These are phyloP conservation scores for Metacarcinus magister DNA, from an alignment of 2,888 invertebrate species.

Conservation along the genomic window DNA sequence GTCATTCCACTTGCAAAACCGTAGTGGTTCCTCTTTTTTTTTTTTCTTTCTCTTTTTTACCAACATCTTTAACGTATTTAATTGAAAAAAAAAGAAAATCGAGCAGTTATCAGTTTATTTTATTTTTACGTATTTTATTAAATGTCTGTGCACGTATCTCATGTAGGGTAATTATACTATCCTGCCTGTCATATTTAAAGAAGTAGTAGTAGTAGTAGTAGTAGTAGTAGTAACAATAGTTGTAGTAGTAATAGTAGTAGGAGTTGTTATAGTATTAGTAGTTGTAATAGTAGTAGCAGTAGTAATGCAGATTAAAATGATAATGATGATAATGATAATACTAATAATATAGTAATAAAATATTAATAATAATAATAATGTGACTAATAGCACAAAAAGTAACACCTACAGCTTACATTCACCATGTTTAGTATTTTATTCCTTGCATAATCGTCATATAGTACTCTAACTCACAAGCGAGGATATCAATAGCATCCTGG, in stretches of 20 bases:
- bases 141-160: no score
- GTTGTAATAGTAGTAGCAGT: no score
- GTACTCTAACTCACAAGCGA: background rate
- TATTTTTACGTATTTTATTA: no score
- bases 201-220: background rate
- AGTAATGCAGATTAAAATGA: no score
- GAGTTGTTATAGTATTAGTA: no score
- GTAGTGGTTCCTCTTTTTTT: background rate
- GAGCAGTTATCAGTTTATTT: no score
- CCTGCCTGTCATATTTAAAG: background rate
- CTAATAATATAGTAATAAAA: background rate
- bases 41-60: no score
- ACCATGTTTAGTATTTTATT: background rate
- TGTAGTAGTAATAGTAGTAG: background rate
- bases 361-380: background rate
- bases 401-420: background rate
- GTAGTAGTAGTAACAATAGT: background rate
- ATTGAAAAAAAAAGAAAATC: no score
- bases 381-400: background rate
- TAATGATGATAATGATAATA: no score
- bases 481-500: background rate
- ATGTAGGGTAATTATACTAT: background rate
- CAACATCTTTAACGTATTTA: no score
- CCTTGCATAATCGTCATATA: background rate
- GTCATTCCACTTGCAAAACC: background rate